Evolutionary conservation across 2,113 vertebrate species (phyloP).

Genomic region (Sphyrna mokarran): DNA sequence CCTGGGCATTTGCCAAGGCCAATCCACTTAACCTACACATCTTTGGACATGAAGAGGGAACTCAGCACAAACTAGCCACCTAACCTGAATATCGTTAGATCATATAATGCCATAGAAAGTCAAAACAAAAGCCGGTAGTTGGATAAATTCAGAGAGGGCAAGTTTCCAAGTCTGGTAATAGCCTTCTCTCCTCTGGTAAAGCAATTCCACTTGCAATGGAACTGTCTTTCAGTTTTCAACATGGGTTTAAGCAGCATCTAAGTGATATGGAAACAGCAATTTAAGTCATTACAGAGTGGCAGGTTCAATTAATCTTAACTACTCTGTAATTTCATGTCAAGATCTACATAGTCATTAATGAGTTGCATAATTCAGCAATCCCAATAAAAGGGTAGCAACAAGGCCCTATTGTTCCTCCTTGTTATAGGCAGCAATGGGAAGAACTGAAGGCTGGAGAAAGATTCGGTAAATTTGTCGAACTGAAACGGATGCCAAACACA

Average conservation of each 20-base stretch:
- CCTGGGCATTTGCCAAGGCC: too few relatives aligned
- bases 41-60: too few relatives aligned
- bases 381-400: not conserved
- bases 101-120: not conserved
- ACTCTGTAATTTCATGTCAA: not conserved
- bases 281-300: not conserved
- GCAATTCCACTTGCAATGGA: not conserved
- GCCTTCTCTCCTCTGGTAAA: not conserved
- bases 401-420: not conserved
- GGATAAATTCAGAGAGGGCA: not conserved
- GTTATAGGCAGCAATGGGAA: too few relatives aligned
- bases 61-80: too few relatives aligned
- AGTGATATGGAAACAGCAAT: slow-evolving; percentile 13
- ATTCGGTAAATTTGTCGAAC: not conserved
- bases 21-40: too few relatives aligned
- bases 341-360: not conserved
- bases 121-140: not conserved
- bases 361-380: not conserved
- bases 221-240: not conserved
- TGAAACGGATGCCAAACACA: not conserved
- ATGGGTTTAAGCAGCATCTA: not conserved
- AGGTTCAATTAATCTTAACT: not conserved
- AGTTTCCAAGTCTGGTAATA: not conserved
- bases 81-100: too few relatives aligned
- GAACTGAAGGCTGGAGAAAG: not conserved